Evolutionary conservation across 2,888 invertebrate species (phyloP).

Genomic region (Meandrusa payeni): DNA sequence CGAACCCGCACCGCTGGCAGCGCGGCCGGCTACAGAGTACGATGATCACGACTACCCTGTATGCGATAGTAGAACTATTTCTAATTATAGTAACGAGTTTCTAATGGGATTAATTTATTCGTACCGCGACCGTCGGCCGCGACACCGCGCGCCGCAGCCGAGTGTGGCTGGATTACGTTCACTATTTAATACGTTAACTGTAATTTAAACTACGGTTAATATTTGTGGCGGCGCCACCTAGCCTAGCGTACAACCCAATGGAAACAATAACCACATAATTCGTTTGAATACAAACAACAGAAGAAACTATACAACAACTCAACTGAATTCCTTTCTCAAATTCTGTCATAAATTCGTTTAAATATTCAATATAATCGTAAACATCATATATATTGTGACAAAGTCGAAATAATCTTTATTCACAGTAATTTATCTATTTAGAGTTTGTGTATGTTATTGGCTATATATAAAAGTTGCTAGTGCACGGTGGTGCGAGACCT

Average conservation of each 20-base stretch:
- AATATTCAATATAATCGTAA: conserved; percentile 65
- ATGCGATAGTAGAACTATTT: conserved; percentile 74
- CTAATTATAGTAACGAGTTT: conserved; percentile 63
- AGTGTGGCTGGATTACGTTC: conserved; percentile 52
- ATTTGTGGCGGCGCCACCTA: conserved; percentile 73
- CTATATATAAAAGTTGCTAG: conserved; percentile 59
- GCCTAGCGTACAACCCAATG: conserved; percentile 73
- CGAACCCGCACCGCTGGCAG: conserved; percentile 32
- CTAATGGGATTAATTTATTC: conserved; percentile 59
- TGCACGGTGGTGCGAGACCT: conserved; percentile 69
- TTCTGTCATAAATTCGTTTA: conserved; percentile 69
- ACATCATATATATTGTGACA: conserved; percentile 66
- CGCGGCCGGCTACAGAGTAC: conserved; percentile 69
- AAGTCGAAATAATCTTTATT: conserved; percentile 77
- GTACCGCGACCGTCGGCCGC: conserved; percentile 49
- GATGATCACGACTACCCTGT: conserved; percentile 78
- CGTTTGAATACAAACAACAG: conserved; percentile 68
- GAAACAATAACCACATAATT: conserved; percentile 70
- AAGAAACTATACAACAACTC: conserved; percentile 67
- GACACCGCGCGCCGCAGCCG: conserved; percentile 41
- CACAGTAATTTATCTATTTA: conserved; percentile 67
- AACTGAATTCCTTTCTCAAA: conserved; percentile 20
- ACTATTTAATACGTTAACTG: conserved; percentile 36
- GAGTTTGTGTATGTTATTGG: conserved; percentile 73
- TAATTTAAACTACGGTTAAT: conserved; percentile 54